Evolutionary conservation across 2,888 invertebrate genomes (phyloP).

Genomic region (Colostygia pectinataria): DNA sequence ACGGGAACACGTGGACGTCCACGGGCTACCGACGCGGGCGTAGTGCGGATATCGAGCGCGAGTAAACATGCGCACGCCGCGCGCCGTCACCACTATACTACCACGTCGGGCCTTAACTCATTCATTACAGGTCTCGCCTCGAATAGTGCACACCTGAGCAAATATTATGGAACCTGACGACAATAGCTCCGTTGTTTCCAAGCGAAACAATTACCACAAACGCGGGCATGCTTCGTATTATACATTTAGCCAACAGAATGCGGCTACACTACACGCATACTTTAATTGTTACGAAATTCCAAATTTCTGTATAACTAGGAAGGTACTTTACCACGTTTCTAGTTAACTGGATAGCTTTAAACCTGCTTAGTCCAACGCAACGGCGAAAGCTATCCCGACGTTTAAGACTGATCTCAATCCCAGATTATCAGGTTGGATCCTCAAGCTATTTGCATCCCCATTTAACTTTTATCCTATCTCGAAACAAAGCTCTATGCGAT

Average conservation of each 20-base stretch:
- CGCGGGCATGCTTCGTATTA: slow-evolving; percentile 13
- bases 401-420: slow-evolving; percentile 4
- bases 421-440: slow-evolving; percentile 19
- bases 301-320: no score
- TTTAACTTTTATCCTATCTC: slow-evolving; percentile 27
- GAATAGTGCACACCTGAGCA: slow-evolving; percentile 72
- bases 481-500: slow-evolving; percentile 16
- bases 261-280: slow-evolving; percentile 2
- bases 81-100: slow-evolving; percentile 42
- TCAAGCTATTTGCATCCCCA: slow-evolving; percentile 26
- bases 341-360: no score
- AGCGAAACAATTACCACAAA: slow-evolving; percentile 53
- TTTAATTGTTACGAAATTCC: slow-evolving; percentile 7
- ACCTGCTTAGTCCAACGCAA: no score
- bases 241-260: slow-evolving; percentile 9
- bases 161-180: slow-evolving; percentile 68
- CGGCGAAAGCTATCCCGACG: slow-evolving; percentile 1
- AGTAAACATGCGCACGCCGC: slow-evolving; percentile 73
- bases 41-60: slow-evolving; percentile 77
- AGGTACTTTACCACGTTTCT: no score
- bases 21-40: slow-evolving; percentile 70
- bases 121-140: slow-evolving; percentile 64
- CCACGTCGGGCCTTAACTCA: slow-evolving; percentile 35
- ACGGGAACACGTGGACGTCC: slow-evolving; percentile 45
- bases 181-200: slow-evolving; percentile 65